Base-by-base conservation (phyloP, 2,888 invertebrate species). In the Dicycla oo region DNA sequence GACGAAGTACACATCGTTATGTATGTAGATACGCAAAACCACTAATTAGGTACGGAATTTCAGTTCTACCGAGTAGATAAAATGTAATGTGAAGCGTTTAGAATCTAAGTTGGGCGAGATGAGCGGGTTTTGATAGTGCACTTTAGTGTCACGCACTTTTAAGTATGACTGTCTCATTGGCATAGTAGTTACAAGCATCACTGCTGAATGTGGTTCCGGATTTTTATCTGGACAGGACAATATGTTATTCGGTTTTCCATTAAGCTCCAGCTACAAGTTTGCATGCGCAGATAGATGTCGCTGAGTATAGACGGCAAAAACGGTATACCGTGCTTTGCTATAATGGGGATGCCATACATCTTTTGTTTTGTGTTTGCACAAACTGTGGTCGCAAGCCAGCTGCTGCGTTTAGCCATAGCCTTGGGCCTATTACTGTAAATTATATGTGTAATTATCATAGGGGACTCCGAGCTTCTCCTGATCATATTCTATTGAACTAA, bases 31-130 rank as follows among this genome's bases (percentile, higher is more conserved):
- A 78, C 66, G 73, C 60, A 72, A 76, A 83, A 86, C 86, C 86
- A 73, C 86, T 86, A 87, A 87, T 87, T 87, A 85, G 85, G 77
- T 75, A 56, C 73, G 67, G 78, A 77, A 87, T 82, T 87, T 80
- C 75, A 73, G 75, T 69, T 65, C 71, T 75, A 57, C 40, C 45
- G 64, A 65, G 67, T 73, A 71, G 72, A 80, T 83, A 83, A 87
- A 87, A 85, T 79, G 71, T 80, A 61, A 78, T 69, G 72, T 69
- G 64, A 76, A 80, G 65, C 69, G 61, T 71, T 82, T 78, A 69
- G 53, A 13, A 4, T 15, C 3, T 18, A 51, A 67, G 68, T 72
- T 56, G 5, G 11, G 20, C 67, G 73, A 47, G 30, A 10, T 34
- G 1, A 80, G 85, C 82, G 82, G 7, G 20, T 20, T 58, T 11